These are phyloP conservation scores for Crotalus tigris DNA, from an alignment of 2,113 vertebrate species.

Conservation along the genomic window DNA sequence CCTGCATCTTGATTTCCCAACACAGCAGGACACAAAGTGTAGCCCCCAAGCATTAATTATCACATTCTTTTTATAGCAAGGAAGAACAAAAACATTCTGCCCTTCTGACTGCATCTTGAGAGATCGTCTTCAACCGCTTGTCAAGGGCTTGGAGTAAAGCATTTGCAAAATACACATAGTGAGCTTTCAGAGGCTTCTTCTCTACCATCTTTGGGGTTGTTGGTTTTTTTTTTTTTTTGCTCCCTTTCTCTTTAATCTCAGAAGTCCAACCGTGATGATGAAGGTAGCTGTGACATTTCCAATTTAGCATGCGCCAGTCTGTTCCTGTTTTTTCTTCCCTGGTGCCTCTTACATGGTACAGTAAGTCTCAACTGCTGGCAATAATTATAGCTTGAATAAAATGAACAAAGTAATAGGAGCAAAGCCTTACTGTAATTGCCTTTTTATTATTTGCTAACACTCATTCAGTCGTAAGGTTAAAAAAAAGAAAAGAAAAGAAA, in stretches of 20 bases:
- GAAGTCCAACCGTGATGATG: slow-evolving; percentile 86
- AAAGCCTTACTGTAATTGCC: slow-evolving; percentile 97
- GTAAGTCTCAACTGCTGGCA: slow-evolving; percentile 97
- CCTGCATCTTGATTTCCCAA: slow-evolving; percentile 75
- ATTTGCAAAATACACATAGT: slow-evolving; percentile 79
- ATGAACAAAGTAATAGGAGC: slow-evolving; percentile 96
- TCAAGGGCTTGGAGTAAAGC: slow-evolving; percentile 78
- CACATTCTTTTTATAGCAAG: slow-evolving; percentile 34
- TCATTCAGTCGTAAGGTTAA: slow-evolving; percentile 95
- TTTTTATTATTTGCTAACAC: slow-evolving; percentile 99
- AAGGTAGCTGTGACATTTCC: slow-evolving; percentile 98
- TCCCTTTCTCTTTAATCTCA: slow-evolving; percentile 69
- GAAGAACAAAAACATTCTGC: slow-evolving; percentile 67
- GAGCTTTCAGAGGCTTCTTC: slow-evolving; percentile 48
- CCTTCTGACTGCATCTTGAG: slow-evolving; percentile 45
- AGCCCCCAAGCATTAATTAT: slow-evolving; percentile 70
- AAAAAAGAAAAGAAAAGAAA: slow-evolving; percentile 36
- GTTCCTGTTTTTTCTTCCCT: slow-evolving; percentile 90
- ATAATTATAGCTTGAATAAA: slow-evolving; percentile 97
- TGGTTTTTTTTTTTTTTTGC: neutral
- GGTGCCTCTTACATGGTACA: slow-evolving; percentile 96
- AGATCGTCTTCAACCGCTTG: slow-evolving; percentile 61
- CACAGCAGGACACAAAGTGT: slow-evolving; percentile 69
- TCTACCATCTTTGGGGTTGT: neutral
- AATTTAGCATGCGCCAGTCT: slow-evolving; percentile 98